These are phyloP conservation scores for Pelodytes ibericus DNA, from an alignment of 2,797 vertebrate genomes.

Conservation along the genomic window DNA sequence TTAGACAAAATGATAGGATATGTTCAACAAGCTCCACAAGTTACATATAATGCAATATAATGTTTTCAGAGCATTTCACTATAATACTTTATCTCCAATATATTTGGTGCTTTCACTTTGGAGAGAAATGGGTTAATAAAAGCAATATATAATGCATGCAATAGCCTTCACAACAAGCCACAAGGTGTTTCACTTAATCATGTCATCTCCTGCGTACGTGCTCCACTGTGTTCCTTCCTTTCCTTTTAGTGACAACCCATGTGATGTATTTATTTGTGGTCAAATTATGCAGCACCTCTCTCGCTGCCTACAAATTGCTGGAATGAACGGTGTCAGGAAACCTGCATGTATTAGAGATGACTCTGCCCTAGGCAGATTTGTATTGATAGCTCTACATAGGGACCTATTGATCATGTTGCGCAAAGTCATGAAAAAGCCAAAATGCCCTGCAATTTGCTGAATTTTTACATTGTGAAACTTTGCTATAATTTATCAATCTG, in stretches of 20 bases:
- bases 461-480: constrained; percentile 40
- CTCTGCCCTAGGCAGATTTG: constrained; percentile 52
- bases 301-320: constrained; percentile 56
- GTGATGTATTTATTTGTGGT: constrained; percentile 58
- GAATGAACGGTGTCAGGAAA: constrained; percentile 56
- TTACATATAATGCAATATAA: no score
- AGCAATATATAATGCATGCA: constrained; percentile 54
- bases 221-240: constrained; percentile 44
- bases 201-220: constrained; percentile 57
- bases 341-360: constrained; percentile 55
- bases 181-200: constrained; percentile 56
- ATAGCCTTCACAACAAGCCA: constrained; percentile 51
- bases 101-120: background rate
- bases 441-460: constrained; percentile 41
- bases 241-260: constrained; percentile 52
- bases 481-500: constrained; percentile 40
- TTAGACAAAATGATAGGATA: no score
- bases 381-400: constrained; percentile 56
- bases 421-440: constrained; percentile 55
- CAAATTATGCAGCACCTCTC: constrained; percentile 56
- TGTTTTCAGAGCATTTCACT: no score
- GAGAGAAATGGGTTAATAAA: constrained; percentile 38
- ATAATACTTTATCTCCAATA: background rate
- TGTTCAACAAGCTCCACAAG: no score
- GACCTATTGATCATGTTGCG: constrained; percentile 56